Percentiles rank a stretch among this genome's conserved stretches.
These are phyloP conservation scores for Luscinia megarhynchos DNA, from an alignment of 2,797 vertebrate genomes.

Conservation along the genomic window DNA sequence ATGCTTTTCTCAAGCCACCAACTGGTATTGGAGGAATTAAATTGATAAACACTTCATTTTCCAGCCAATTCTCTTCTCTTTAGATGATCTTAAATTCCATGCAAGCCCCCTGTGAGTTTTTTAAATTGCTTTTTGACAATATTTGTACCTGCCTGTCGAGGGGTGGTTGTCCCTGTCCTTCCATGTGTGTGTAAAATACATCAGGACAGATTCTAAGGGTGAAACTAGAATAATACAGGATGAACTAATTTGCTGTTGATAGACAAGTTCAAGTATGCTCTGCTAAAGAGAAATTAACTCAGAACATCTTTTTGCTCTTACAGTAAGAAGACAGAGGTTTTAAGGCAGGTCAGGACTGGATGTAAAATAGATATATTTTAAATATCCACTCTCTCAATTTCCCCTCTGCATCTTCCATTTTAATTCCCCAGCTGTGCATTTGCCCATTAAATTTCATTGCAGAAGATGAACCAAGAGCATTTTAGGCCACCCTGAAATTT, in stretches of 20 bases:
- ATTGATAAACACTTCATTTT: not conserved
- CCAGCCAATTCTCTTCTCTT: not conserved
- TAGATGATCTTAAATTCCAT: not conserved
- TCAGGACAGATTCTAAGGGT: not conserved
- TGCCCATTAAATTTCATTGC: not conserved
- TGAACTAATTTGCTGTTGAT: not conserved
- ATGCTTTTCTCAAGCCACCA: not conserved
- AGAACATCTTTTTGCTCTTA: not conserved
- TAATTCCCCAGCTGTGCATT: not conserved
- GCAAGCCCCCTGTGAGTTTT: rapidly evolving
- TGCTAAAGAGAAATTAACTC: not conserved
- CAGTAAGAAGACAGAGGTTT: not conserved
- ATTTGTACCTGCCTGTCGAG: not conserved
- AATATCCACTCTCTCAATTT: not conserved
- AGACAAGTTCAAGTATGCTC: not conserved
- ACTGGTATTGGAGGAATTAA: not conserved
- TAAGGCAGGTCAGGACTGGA: not conserved
- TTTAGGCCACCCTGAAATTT: not conserved
- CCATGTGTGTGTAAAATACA: not conserved
- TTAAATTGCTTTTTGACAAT: not conserved
- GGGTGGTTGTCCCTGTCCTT: not conserved
- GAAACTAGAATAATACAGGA: not conserved
- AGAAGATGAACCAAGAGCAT: not conserved
- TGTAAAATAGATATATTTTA: not conserved
- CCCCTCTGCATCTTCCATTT: not conserved